phyloP scores from a whole-genome alignment of 2,797 vertebrate genomes.

The Limosa lapponica region DNA sequence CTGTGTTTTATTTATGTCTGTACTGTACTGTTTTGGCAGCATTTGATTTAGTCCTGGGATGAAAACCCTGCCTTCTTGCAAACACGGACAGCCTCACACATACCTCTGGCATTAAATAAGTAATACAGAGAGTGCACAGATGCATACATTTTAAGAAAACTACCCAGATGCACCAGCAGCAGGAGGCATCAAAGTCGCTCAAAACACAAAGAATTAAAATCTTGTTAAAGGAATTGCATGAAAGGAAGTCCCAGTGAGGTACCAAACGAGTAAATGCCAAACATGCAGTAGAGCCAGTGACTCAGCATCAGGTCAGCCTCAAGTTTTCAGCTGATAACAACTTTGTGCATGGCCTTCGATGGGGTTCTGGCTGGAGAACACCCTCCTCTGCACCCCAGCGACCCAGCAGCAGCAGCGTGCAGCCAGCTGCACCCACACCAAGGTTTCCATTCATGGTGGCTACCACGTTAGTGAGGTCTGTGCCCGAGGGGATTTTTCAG shows the following conservation, averaged over 20 bases:
- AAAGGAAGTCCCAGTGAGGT: neutral
- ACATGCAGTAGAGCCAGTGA: neutral
- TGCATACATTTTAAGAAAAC: neutral
- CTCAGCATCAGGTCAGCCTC: neutral
- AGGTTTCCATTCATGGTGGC: neutral
- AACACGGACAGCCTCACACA: neutral
- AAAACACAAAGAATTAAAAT: neutral
- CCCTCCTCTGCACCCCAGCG: accelerated
- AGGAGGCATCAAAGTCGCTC: neutral
- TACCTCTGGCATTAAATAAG: neutral
- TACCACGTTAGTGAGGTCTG: neutral
- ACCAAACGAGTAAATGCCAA: neutral
- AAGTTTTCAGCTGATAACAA: neutral
- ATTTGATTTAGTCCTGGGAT: slow-evolving; percentile 17
- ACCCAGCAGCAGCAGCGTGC: neutral
- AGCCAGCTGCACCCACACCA: neutral
- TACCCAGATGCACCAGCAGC: neutral
- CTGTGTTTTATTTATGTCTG: slow-evolving; percentile 36
- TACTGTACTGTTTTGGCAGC: neutral
- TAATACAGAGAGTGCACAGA: neutral
- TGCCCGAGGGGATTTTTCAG: neutral
- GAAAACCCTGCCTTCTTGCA: neutral
- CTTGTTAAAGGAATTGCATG: neutral
- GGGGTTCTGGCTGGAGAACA: neutral
- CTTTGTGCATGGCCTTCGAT: neutral